Evolutionary conservation across 1,140 invertebrate species (phyloP).

Genomic region (Babylonia areolata): DNA sequence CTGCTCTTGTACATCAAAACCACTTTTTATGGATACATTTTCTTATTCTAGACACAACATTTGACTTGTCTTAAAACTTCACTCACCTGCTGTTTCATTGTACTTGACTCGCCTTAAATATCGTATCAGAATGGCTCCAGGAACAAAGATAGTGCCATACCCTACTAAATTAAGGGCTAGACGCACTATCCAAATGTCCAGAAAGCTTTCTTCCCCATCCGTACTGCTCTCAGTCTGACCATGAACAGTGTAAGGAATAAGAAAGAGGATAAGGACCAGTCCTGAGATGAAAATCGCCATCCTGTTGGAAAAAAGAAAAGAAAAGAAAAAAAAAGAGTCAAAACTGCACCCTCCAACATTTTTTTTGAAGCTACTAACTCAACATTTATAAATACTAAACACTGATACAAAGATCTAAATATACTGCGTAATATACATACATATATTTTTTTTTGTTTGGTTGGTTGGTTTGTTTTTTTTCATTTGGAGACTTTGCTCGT

Average conservation of each 20-base stretch:
- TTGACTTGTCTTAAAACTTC: too few relatives aligned
- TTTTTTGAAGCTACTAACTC: too few relatives aligned
- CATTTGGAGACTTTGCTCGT: too few relatives aligned
- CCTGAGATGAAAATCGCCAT: background rate
- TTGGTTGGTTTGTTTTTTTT: too few relatives aligned
- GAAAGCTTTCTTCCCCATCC: conserved; percentile 4
- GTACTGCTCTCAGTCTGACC: background rate
- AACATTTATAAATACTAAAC: too few relatives aligned
- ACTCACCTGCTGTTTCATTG: conserved; percentile 86
- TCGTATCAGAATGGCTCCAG: conserved; percentile 89
- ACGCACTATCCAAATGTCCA: conserved; percentile 86
- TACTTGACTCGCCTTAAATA: conserved; percentile 89
- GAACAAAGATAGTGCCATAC: conserved; percentile 92
- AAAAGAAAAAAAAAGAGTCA: background rate
- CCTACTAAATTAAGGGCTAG: conserved; percentile 86
- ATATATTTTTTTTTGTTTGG: too few relatives aligned
- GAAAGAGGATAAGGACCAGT: conserved; percentile 12
- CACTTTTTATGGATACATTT: too few relatives aligned
- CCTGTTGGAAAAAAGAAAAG: background rate
- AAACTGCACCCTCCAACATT: too few relatives aligned
- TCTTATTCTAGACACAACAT: too few relatives aligned
- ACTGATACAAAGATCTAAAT: too few relatives aligned
- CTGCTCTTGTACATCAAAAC: too few relatives aligned
- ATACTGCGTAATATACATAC: too few relatives aligned
- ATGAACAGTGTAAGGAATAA: conserved; percentile 11